These are phyloP conservation scores for Megathymus violae DNA, from an alignment of 1,140 invertebrate species.

Conservation along the genomic window DNA sequence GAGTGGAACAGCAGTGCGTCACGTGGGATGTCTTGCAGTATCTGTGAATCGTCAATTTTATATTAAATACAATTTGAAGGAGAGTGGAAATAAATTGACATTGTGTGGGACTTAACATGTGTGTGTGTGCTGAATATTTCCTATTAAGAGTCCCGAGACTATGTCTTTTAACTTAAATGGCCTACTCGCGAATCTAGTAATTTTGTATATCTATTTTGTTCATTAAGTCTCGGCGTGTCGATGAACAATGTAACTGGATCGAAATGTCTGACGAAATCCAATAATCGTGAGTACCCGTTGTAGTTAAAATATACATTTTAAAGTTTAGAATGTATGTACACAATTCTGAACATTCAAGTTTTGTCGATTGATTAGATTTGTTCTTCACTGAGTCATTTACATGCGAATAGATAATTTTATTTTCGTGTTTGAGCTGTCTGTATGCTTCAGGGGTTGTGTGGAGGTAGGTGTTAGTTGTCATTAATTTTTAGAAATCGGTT, in stretches of 20 bases:
- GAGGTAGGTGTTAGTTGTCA: conserved; percentile 37
- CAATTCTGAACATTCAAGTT: too few species aligned
- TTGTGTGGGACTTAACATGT: conserved; percentile 1
- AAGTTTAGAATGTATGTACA: neutral
- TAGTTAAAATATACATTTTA: neutral
- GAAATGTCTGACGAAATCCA: neutral
- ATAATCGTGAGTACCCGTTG: too few species aligned
- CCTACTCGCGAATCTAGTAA: too few species aligned
- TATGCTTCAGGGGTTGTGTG: conserved; percentile 16
- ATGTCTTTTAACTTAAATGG: too few species aligned
- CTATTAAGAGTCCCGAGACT: too few species aligned
- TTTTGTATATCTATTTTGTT: too few species aligned
- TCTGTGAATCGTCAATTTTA: conserved; percentile 1
- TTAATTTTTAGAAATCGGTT: conserved; percentile 54
- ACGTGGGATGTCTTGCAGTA: too few species aligned
- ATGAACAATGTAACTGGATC: too few species aligned
- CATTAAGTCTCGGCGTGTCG: too few species aligned
- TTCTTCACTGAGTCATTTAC: neutral
- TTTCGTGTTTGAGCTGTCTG: conserved; percentile 2
- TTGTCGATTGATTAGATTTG: neutral
- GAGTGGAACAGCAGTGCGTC: too few species aligned
- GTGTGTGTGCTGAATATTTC: too few species aligned
- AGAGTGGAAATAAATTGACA: conserved; percentile 1
- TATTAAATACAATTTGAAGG: neutral
- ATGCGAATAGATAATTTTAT: neutral